Conservation (phyloP, 2,888 invertebrate species). For the Bedellia somnulentella region DNA sequence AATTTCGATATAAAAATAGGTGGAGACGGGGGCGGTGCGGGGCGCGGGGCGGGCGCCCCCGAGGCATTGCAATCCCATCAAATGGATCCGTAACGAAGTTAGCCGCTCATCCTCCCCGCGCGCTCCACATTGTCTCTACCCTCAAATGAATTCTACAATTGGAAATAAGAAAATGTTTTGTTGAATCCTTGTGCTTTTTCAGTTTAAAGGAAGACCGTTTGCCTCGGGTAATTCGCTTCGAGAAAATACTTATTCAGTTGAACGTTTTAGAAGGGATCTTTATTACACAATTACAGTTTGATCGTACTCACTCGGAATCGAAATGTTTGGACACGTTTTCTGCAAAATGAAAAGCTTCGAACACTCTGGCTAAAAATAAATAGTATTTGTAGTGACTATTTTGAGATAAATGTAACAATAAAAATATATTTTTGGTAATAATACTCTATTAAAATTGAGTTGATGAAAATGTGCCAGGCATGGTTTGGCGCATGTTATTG, state of each 20-base stretch:
- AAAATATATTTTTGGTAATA: too few relatives aligned
- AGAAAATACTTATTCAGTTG: constrained; percentile 21
- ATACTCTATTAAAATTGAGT: too few relatives aligned
- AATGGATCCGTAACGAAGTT: constrained; percentile 80
- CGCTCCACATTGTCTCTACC: constrained; percentile 60
- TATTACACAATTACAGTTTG: constrained; percentile 10
- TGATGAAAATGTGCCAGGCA: too few relatives aligned
- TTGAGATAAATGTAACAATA: too few relatives aligned
- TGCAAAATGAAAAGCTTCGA: too few relatives aligned
- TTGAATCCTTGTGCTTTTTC: constrained; percentile 55
- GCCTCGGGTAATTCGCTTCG: constrained; percentile 34
- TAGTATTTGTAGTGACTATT: too few relatives aligned
- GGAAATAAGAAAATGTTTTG: constrained; percentile 63
- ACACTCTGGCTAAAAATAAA: too few relatives aligned
- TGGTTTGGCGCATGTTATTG: too few relatives aligned
- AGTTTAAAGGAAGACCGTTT: constrained; percentile 51
- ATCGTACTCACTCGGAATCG: constrained; percentile 8
- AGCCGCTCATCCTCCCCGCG: constrained; percentile 63
- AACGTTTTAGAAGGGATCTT: constrained; percentile 23
- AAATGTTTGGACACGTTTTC: too few relatives aligned
- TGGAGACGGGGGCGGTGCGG: constrained; percentile 2
- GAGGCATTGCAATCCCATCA: constrained; percentile 72
- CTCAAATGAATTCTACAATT: constrained; percentile 63
- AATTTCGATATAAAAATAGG: constrained; percentile 63
- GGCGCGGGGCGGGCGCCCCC: constrained; percentile 37